These are phyloP conservation scores for Onychostruthus taczanowskii DNA, from an alignment of 2,113 vertebrate genomes.

Conservation along the genomic window DNA sequence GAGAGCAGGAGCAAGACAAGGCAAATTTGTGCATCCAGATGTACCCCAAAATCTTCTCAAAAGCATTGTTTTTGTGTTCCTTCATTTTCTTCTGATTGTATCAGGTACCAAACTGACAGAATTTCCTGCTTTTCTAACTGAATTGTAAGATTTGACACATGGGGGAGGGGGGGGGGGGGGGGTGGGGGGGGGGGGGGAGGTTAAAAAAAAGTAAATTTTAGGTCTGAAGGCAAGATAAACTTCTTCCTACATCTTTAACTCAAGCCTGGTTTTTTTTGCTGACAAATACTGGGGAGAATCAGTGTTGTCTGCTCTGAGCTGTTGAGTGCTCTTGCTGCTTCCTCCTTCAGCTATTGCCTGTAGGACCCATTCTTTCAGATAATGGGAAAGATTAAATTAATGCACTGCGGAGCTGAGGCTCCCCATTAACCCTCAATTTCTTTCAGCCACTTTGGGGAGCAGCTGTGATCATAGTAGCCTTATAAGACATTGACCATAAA, in stretches of 20 bases:
- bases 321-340: background rate
- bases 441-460: background rate
- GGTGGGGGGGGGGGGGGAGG: rapidly evolving
- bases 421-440: background rate
- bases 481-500: background rate
- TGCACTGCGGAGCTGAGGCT: background rate
- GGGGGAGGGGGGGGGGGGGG: rapidly evolving
- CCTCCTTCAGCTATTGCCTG: background rate
- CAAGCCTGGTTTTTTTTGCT: background rate
- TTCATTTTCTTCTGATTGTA: background rate
- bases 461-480: background rate
- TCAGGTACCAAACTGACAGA: background rate
- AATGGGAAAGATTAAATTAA: background rate
- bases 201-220: background rate
- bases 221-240: background rate
- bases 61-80: background rate
- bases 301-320: background rate
- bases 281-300: background rate
- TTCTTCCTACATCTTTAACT: background rate
- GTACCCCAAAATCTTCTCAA: background rate
- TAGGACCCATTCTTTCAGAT: background rate
- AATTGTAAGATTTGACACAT: background rate
- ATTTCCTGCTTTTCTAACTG: background rate
- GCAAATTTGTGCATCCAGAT: background rate
- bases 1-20: background rate